A percentile compares a stretch with the other conserved stretches of the same genome.
phyloP scores from a whole-genome alignment of 2,888 invertebrate genomes.

The Eupithecia tripunctaria region DNA sequence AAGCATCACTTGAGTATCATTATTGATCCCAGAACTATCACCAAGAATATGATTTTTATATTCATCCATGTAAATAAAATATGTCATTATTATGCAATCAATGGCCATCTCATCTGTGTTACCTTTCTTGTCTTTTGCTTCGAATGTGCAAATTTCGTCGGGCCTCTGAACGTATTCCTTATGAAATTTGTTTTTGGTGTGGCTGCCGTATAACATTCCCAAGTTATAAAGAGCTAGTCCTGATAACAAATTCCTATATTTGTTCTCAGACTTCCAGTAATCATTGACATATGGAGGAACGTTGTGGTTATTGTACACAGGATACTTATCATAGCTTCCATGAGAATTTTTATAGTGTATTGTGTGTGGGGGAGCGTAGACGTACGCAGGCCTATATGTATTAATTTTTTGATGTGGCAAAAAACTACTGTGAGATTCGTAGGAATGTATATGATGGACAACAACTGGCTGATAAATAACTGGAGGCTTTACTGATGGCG shows the following conservation, averaged over 20 bases:
- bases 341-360: conserved; percentile 19
- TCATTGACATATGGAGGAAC: conserved; percentile 21
- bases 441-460: conserved; percentile 5
- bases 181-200: conserved; percentile 11
- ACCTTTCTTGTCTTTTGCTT: conserved; percentile 12
- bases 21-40: not conserved
- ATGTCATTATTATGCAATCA: conserved; percentile 19
- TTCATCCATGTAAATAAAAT: conserved; percentile 22
- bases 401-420: not conserved
- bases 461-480: conserved; percentile 1
- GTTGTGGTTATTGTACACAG: conserved; percentile 21
- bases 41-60: not conserved
- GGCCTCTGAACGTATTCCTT: conserved; percentile 11
- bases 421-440: conserved; percentile 3
- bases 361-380: conserved; percentile 17
- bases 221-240: conserved; percentile 30
- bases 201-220: conserved; percentile 12
- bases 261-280: conserved; percentile 20
- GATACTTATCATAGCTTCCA: conserved; percentile 4
- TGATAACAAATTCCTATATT: conserved; percentile 21
- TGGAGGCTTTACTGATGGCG: not conserved
- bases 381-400: conserved; percentile 10
- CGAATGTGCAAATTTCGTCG: conserved; percentile 27
- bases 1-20: conserved; percentile 15
- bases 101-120: conserved; percentile 26